These are phyloP conservation scores for Tinamus major DNA, from an alignment of 2,797 vertebrate species.

Conservation along the genomic window DNA sequence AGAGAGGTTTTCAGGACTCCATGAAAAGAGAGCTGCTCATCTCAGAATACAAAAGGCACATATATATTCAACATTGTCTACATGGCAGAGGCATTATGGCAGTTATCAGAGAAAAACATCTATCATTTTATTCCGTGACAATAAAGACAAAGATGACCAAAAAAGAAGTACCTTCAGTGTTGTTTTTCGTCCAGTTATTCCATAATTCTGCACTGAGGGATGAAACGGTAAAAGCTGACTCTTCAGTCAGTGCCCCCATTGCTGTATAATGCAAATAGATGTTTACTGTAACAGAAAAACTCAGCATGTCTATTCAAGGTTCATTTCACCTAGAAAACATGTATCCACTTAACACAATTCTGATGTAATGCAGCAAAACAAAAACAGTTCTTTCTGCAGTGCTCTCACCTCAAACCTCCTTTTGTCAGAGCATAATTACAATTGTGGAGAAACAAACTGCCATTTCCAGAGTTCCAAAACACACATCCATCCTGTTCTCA, in stretches of 20 bases:
- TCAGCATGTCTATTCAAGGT: slow-evolving; percentile 17
- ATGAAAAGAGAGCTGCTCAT: neutral
- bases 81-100: neutral
- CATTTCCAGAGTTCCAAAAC: neutral
- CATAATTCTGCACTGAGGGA: slow-evolving; percentile 47
- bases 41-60: neutral
- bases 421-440: neutral
- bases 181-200: slow-evolving; percentile 75
- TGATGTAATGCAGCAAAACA: neutral
- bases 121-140: neutral
- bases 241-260: slow-evolving; percentile 70
- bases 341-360: neutral
- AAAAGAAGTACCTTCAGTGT: slow-evolving; percentile 75
- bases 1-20: neutral
- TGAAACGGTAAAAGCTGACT: slow-evolving; percentile 18
- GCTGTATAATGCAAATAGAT: slow-evolving; percentile 73
- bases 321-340: neutral
- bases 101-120: neutral
- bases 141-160: neutral
- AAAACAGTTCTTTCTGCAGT: neutral
- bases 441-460: neutral
- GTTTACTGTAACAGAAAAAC: slow-evolving; percentile 67
- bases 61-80: neutral
- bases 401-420: neutral
- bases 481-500: neutral